Base-by-base conservation (phyloP, 1,140 invertebrate genomes). In the Thereuonema tuberculata region DNA sequence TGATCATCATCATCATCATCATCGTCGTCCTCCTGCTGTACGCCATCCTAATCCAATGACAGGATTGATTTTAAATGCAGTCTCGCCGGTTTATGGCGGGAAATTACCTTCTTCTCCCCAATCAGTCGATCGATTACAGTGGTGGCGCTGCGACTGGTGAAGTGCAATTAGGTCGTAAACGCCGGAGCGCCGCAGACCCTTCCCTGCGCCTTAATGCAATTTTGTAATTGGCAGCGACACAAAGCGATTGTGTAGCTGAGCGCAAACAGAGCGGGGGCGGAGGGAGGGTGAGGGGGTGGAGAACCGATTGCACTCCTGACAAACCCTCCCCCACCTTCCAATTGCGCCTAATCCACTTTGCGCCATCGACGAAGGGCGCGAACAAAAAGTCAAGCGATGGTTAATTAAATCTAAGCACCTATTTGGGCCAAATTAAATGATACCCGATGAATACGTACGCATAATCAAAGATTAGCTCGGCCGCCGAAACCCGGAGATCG, bases 361-460 rank as follows among this genome's bases (percentile, higher is more conserved):
- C 52, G n/a, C 17, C 47, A 62, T 61, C 59, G 61, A 55, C 56
- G 29, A 5, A 47, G 15, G 43, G 29, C 43, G 31, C 2, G 43
- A 53, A 59, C 59, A 63, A 60, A 63, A 65, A 62, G 64, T 65
- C 64, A 65, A 63, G 63, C 60, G 64, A 28, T 58, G 52, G 59
- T 65, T 65, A 65, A 65, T 63, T 65, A 63, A 65, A 65, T 65
- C 64, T 63, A 65, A 65, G 64, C 61, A 62, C 62, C 64, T 57
- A 65, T 65, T 65, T 62, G 57, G 49, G 58, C 60, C 64, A 58
- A 62, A 65, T 63, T 63, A 56, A 56, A 56, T 43, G 55, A 56
- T 24, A 24, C 55, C 48, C 55, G 26, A 54, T 54, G 52, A 54
- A 54, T 54, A 54, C 52, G 31, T 17, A 37, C 31, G 31, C 31